Conservation (phyloP, 2,113 vertebrate species). For the Numida meleagris region DNA sequence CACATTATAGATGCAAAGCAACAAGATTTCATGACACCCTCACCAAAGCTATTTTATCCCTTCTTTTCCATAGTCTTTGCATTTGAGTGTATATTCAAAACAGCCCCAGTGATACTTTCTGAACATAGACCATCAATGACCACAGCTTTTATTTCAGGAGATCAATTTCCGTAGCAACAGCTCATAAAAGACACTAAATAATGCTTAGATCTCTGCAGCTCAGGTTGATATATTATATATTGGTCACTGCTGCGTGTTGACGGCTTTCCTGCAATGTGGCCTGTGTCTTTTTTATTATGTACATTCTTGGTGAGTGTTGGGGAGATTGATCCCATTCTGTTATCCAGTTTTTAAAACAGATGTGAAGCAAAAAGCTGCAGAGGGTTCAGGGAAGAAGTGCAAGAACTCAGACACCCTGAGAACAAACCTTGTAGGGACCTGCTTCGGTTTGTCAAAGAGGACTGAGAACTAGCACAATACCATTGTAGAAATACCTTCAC, state of each 20-base stretch:
- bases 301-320: conserved; percentile 70
- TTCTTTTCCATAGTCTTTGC: neutral
- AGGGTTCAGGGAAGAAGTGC: neutral
- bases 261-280: conserved; percentile 64
- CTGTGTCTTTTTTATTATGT: conserved; percentile 64
- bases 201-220: neutral
- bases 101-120: neutral
- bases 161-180: conserved; percentile 5
- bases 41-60: neutral
- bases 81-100: neutral
- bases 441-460: neutral
- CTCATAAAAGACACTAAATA: neutral
- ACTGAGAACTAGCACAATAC: neutral
- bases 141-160: conserved; percentile 21
- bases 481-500: neutral
- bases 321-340: conserved; percentile 64
- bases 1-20: neutral
- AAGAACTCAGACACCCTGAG: neutral
- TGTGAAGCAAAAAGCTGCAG: neutral
- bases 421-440: neutral
- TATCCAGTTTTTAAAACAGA: conserved; percentile 60
- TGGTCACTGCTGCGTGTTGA: conserved; percentile 28
- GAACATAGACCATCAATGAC: neutral
- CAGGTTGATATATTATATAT: neutral
- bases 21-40: neutral